phyloP scores from a whole-genome alignment of 2,888 invertebrate genomes.

The Zhengitettix transpicula region DNA sequence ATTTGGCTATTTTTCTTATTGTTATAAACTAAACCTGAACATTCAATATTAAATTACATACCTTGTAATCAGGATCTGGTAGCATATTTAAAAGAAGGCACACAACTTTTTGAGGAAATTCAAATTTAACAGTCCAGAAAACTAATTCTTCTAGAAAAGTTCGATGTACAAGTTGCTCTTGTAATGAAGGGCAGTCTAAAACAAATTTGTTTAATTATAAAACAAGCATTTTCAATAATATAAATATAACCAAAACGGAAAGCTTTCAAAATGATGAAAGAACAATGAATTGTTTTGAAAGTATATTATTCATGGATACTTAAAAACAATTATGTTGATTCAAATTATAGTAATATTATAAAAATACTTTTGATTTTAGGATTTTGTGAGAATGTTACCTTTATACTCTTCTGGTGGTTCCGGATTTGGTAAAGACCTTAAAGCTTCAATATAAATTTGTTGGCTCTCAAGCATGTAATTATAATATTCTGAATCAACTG shows the following conservation, averaged over 20 bases:
- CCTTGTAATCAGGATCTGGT: slow-evolving; percentile 89
- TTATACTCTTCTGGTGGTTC: slow-evolving; percentile 59
- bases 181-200: slow-evolving; percentile 54
- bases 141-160: slow-evolving; percentile 88
- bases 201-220: slow-evolving; percentile 1
- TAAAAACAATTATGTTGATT: too few species aligned
- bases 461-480: slow-evolving; percentile 56
- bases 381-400: slow-evolving; percentile 21
- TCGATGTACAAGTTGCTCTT: slow-evolving; percentile 60
- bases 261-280: background rate
- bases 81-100: slow-evolving; percentile 88
- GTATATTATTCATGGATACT: background rate
- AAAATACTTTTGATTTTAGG: too few species aligned
- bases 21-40: too few species aligned
- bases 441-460: slow-evolving; percentile 61
- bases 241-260: background rate
- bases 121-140: slow-evolving; percentile 95
- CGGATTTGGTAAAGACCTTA: slow-evolving; percentile 61
- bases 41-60: slow-evolving; percentile 18
- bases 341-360: too few species aligned
- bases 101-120: slow-evolving; percentile 93
- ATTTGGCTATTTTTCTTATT: too few species aligned
- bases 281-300: background rate
- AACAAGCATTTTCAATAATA: background rate
- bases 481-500: slow-evolving; percentile 51